Conservation (phyloP, 2,113 vertebrate genomes). For the Eolophus roseicapilla region DNA sequence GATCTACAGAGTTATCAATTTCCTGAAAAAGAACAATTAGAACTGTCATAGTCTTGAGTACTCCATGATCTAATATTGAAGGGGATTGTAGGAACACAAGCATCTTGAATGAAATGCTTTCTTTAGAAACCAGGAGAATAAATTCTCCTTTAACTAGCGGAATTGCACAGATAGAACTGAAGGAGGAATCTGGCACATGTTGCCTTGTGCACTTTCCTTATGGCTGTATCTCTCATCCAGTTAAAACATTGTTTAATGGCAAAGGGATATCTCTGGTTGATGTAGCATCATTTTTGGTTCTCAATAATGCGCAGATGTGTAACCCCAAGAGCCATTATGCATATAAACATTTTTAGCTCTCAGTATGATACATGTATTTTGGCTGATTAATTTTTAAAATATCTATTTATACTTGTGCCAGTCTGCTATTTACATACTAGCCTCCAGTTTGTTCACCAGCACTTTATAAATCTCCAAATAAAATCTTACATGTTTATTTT, state of each 20-base stretch:
- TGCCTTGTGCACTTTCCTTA: background rate
- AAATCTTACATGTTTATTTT: constrained; percentile 35
- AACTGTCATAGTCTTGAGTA: background rate
- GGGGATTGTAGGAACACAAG: background rate
- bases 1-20: background rate
- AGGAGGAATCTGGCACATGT: background rate
- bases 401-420: constrained; percentile 16
- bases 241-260: background rate
- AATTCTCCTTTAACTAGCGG: background rate
- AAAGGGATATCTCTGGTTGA: background rate
- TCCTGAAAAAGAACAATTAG: background rate
- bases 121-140: background rate
- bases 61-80: background rate
- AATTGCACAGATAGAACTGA: background rate
- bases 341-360: constrained; percentile 19
- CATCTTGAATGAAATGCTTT: background rate
- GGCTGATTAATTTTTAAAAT: constrained; percentile 8
- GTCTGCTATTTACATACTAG: background rate
- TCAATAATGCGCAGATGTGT: background rate
- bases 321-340: background rate
- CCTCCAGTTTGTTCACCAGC: background rate
- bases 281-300: background rate
- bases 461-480: constrained; percentile 31
- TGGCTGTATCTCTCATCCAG: background rate
- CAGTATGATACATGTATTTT: background rate